These are phyloP conservation scores for Drosophila mayaguana DNA, from an alignment of 2,888 invertebrate species.

Conservation along the genomic window DNA sequence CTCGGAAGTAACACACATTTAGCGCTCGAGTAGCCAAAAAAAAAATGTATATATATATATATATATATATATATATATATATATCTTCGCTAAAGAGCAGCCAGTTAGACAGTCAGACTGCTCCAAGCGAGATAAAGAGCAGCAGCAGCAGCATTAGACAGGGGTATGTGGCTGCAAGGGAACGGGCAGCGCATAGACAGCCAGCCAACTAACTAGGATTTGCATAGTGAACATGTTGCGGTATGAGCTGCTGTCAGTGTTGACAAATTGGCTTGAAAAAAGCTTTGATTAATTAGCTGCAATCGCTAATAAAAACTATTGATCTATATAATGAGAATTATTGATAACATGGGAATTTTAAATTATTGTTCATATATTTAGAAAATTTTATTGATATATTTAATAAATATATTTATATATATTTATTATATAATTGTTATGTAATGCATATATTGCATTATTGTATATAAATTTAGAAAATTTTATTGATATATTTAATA, in stretches of 20 bases:
- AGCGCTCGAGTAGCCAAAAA: conserved; percentile 75
- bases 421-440: no score
- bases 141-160: background rate
- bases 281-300: background rate
- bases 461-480: no score
- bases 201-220: conserved; percentile 33
- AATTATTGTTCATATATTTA: no score
- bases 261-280: conserved; percentile 26
- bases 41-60: background rate
- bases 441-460: no score
- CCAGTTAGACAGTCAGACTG: conserved; percentile 51
- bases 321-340: background rate
- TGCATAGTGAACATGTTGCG: conserved; percentile 47
- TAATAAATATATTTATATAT: no score
- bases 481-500: no score
- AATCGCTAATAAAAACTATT: background rate
- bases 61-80: background rate
- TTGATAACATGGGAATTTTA: no score
- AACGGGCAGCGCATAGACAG: background rate
- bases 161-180: background rate
- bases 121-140: conserved; percentile 17
- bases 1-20: conserved; percentile 81
- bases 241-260: conserved; percentile 33
- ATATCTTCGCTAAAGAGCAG: conserved; percentile 48
- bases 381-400: no score